Base-by-base conservation (phyloP, 1,140 invertebrate species). In the Drosophila murphyi region DNA sequence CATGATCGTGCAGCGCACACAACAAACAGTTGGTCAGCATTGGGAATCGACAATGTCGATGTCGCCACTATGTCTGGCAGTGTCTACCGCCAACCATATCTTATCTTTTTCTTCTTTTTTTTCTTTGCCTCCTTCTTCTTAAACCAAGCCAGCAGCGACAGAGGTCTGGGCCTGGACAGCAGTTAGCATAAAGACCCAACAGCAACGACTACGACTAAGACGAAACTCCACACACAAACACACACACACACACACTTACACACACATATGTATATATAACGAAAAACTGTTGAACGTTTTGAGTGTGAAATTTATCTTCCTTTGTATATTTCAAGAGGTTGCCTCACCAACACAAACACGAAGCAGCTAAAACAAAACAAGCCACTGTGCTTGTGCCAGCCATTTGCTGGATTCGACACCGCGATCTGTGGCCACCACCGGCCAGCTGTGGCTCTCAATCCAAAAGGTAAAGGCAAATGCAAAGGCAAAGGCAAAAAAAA, bases 241-340 rank as follows among this genome's bases (percentile, higher is more conserved):
- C 76, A 64, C 78, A 76, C 62, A 65, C 65, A 61, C 37, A 56
- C 43, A 48, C 57, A 52, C 56, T 35, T 47, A 54, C 37, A 48
- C 31, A 41, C 34, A 20, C 56, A 4, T 28, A 35, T 45, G 45
- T 51, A 37, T 45, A 28, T 37, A 51, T 57, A 43, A 43, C 37
- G 10, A 43, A 7, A n/a, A 43, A 43, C 39, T 43, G 32, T 55
- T 45, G 20, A n/a, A 32, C 5, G 55, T 47, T 86, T 62, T 61
- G 71, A 75, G 85, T 88, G 85, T 88, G 80, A 89, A 88, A 89
- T 89, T 89, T 89, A 89, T 89, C 80, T 89, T 89, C 81, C 85
- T 85, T 89, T 89, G 85, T 89, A 77, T 74, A 89, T 81, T 85
- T 89, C 77, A 89, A 89, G 85, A 90, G 85, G 80, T 85, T 88